Percentiles rank a stretch among this genome's conserved stretches.
These are phyloP conservation scores for Cheilosia soror DNA, from an alignment of 2,888 invertebrate species.

Conservation along the genomic window DNA sequence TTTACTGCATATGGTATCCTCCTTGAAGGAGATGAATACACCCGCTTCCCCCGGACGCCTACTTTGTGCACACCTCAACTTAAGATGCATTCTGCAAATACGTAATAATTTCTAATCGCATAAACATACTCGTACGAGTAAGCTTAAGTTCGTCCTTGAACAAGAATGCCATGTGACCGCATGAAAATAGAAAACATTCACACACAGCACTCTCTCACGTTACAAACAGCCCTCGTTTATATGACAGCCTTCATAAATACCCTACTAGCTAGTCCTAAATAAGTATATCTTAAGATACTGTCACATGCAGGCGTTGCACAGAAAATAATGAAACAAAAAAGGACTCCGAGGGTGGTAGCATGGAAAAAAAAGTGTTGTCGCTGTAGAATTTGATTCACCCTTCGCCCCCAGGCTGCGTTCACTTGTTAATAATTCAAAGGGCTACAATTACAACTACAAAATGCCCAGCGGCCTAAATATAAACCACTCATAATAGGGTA, in stretches of 20 bases:
- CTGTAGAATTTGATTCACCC: constrained; percentile 39
- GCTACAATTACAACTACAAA: constrained; percentile 40
- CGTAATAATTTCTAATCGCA: constrained; percentile 3
- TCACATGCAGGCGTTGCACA: constrained; percentile 35
- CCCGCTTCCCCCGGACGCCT: not conserved
- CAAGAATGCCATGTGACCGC: constrained; percentile 4
- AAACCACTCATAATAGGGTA: constrained; percentile 44
- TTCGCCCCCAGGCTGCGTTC: constrained; percentile 50
- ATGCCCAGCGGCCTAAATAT: constrained; percentile 60
- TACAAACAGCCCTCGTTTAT: constrained; percentile 10
- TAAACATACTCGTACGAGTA: not conserved
- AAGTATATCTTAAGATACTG: constrained; percentile 39
- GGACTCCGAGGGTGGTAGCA: not conserved
- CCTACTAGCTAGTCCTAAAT: constrained; percentile 20
- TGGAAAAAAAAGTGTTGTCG: constrained; percentile 24
- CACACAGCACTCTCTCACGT: not conserved
- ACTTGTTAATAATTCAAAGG: constrained; percentile 52
- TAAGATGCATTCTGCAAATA: not conserved
- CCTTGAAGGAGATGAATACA: not conserved
- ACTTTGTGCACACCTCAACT: not conserved
- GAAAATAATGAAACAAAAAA: constrained; percentile 30
- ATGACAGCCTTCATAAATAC: constrained; percentile 50
- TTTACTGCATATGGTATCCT: not conserved
- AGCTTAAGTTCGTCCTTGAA: not conserved
- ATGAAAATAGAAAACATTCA: constrained; percentile 1